phyloP scores from a whole-genome alignment of 2,888 invertebrate species.

The Oxyteleia sp. region DNA sequence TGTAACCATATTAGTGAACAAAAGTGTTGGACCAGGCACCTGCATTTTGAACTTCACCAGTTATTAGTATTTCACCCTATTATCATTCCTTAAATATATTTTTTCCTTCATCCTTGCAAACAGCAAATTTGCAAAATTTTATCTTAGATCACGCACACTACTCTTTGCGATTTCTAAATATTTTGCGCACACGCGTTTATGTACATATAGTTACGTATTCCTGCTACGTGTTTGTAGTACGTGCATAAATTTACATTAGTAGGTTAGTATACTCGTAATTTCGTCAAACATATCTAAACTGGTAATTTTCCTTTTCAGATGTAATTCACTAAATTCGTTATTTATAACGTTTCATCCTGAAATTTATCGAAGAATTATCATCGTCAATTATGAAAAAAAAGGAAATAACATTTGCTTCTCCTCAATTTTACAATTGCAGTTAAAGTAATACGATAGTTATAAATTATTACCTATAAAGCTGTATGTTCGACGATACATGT shows the following conservation, averaged over 20 bases:
- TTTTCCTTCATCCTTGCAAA: too few relatives aligned
- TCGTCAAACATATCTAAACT: slow-evolving; percentile 37
- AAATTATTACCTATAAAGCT: slow-evolving; percentile 9
- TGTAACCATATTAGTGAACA: too few relatives aligned
- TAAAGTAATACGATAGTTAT: slow-evolving; percentile 2
- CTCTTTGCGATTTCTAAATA: slow-evolving; percentile 29
- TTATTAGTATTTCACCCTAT: too few relatives aligned
- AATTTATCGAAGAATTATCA: slow-evolving; percentile 5
- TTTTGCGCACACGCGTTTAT: slow-evolving; percentile 44
- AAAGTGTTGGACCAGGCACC: too few relatives aligned
- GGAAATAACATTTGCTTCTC: background rate
- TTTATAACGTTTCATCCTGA: too few relatives aligned
- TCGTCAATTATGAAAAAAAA: background rate
- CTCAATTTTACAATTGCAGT: background rate
- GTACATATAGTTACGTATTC: slow-evolving; percentile 58
- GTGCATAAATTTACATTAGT: slow-evolving; percentile 65
- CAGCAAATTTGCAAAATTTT: too few relatives aligned
- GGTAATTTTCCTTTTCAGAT: slow-evolving; percentile 25
- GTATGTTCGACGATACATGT: background rate
- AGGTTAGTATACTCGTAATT: slow-evolving; percentile 56
- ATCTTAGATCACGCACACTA: too few relatives aligned
- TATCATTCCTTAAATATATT: too few relatives aligned
- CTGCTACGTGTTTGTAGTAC: slow-evolving; percentile 61
- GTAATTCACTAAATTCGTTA: slow-evolving; percentile 29
- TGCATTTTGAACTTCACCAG: too few relatives aligned